Evolutionary conservation across 2,888 invertebrate species (phyloP), one percentile per base, ranked within the genome.

Genomic region (Molorchus minor): DNA sequence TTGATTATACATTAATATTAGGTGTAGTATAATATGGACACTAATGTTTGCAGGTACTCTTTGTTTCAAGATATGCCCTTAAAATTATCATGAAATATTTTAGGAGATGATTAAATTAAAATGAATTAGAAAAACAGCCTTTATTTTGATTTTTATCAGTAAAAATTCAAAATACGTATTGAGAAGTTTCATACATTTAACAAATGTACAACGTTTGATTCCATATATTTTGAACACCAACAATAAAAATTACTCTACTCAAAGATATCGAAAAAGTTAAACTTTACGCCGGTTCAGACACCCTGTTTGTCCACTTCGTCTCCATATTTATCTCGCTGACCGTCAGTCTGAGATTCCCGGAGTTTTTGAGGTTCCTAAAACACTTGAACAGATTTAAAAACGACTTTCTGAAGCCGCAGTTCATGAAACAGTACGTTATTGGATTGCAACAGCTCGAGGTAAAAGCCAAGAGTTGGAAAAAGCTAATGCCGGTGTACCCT

Each of bases 341-440:
- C 3, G 70, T 72, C 25, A 70, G 40, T n/a, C 68, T 72, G 33
- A 70, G 71, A 20, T 71, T 71, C 13, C 62, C 62, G 16, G 67
- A 56, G 5, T 65, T 61, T 38, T 66, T 71, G 15, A 60, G 62
- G 25, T 63, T 64, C 56, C 70, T 77, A 21, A 81, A 77, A 70
- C 87, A 85, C 16, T 84, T 82, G 70, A 88, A 87, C 29, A 85
- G 81, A 58, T 84, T 81, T 16, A 86, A 76, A 72, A 89, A 87
- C 4, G 86, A 84, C 65, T 86, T 85, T n/a, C 88, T 79, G 75
- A 88, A 88, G 58, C 85, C 85, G 55, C 83, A 82, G 78, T 88
- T 88, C 86, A 88, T 86, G 75, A 88, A 88, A 75, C 88, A 88
- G 76, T 88, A 88, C 1, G 88, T 88, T 67, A 89, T 87, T 2